phyloP scores from a whole-genome alignment of 1,140 invertebrate species.

The Drosophila kanapiae region DNA sequence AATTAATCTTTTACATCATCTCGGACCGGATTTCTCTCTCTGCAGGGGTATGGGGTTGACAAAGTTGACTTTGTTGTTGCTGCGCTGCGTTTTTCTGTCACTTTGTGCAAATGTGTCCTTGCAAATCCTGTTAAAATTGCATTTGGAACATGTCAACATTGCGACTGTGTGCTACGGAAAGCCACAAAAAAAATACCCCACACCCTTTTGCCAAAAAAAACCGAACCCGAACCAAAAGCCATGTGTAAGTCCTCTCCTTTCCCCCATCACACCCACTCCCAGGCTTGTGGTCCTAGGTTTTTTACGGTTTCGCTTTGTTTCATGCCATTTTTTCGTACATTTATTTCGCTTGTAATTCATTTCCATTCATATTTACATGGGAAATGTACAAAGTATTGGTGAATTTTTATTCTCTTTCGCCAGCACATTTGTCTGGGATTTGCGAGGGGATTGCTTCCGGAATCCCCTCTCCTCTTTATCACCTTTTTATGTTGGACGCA shows the following conservation, averaged over 20 bases:
- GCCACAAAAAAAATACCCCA: constrained; percentile 54
- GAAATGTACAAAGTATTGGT: constrained; percentile 52
- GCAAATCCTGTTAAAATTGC: constrained; percentile 84
- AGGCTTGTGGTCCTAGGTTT: constrained; percentile 39
- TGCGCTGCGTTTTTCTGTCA: constrained; percentile 82
- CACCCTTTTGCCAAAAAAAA: constrained; percentile 35
- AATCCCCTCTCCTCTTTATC: constrained; percentile 14
- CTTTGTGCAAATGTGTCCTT: constrained; percentile 81
- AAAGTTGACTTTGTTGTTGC: constrained; percentile 59
- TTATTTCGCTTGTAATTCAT: constrained; percentile 83
- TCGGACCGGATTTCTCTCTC: neutral
- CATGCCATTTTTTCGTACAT: constrained; percentile 74
- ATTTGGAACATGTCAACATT: constrained; percentile 84
- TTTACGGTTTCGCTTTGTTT: constrained; percentile 72
- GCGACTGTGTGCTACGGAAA: constrained; percentile 64
- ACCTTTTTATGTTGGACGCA: constrained; percentile 65
- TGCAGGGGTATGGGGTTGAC: constrained; percentile 55
- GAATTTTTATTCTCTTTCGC: constrained; percentile 51
- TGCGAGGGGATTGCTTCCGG: constrained; percentile 59
- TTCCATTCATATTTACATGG: constrained; percentile 82
- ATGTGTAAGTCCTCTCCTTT: constrained; percentile 36
- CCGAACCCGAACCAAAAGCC: constrained; percentile 18
- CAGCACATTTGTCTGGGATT: constrained; percentile 76
- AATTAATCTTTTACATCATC: neutral
- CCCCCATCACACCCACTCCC: constrained; percentile 27